Evolutionary conservation across 2,797 vertebrate species (phyloP).

Genomic region (Mionectes olivaceus): DNA sequence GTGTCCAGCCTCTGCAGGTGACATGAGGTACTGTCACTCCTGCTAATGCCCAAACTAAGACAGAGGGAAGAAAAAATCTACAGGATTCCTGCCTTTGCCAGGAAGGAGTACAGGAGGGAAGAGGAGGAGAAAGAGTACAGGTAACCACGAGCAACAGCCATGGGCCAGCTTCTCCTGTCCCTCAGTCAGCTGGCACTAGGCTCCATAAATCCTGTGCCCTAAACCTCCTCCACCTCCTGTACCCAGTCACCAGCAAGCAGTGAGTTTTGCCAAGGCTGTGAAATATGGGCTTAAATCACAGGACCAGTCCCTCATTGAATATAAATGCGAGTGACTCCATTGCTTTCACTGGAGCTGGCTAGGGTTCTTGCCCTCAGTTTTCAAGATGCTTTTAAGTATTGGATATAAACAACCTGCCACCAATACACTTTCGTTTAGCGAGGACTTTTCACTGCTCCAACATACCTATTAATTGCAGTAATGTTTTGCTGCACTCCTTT

Average conservation of each 20-base stretch:
- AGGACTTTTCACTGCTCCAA: conserved; percentile 65
- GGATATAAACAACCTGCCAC: conserved; percentile 13
- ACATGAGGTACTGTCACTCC: neutral
- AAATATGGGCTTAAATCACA: neutral
- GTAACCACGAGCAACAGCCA: neutral
- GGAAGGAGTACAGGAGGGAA: neutral
- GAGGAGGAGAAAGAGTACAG: neutral
- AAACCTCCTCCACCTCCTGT: neutral
- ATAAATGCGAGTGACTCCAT: neutral
- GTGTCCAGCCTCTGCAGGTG: neutral
- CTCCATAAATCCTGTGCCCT: neutral
- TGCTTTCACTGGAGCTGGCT: neutral
- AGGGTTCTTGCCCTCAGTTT: neutral
- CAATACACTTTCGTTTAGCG: conserved; percentile 41
- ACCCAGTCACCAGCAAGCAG: neutral
- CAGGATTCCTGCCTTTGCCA: neutral
- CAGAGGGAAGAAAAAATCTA: neutral
- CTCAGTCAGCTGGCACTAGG: neutral
- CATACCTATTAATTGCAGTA: conserved; percentile 67
- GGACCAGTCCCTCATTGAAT: neutral
- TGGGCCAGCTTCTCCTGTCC: neutral
- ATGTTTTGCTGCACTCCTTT: conserved; percentile 70
- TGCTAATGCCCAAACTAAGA: neutral
- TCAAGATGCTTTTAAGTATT: conserved; percentile 17
- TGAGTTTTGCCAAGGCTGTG: neutral